Base-by-base conservation (phyloP, 2,113 vertebrate genomes). In the Salvelinus alpinus region DNA sequence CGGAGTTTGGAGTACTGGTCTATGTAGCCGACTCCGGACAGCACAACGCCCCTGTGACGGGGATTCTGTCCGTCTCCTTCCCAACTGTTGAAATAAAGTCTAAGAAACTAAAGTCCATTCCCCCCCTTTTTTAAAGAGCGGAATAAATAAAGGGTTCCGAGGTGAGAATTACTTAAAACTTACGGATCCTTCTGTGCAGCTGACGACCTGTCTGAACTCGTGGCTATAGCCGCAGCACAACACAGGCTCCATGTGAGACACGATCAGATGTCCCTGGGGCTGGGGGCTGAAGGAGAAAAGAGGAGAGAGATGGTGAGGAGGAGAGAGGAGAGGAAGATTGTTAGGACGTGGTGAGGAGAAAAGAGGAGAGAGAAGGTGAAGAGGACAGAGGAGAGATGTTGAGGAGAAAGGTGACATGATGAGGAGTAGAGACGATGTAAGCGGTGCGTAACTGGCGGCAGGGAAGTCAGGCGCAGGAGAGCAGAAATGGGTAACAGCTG, bases 141-240 rank as follows among this genome's bases (percentile, higher is more conserved):
- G 5, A 4, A 44, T 18, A 54, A 54, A 54, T 16, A 18, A 54
- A 54, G 14, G 5, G 12, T 54, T 44, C 38, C 8, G 38, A 54
- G 51, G 4, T 54, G 12, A 18, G 51, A 54, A 54, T 54, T 0
- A 54, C 1, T 16, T 54, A 1, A 16, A 54, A 94, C 94, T 94
- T 90, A 95, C 94, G 16, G 94, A 95, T 29, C 87, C 90, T 70
- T 94, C 89, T 0, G 89, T 91, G 87, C 94, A 95, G 92, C 92
- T 95, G 82, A 44, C 38, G 9, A 44, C 38, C 38, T 44, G 38
- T 44, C 38, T 44, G 38, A 44, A 44, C 38, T 44, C 38, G 9
- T 11, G 38, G 38, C 38, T 44, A 44, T 44, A 44, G 9, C 38
- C 38, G 9, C 38, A 44, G 38, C 38, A 44, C 9, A 44, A 44